A percentile compares a stretch with the other conserved stretches of the same genome.
These are phyloP conservation scores for Yponomeuta malinellus DNA, from an alignment of 2,888 invertebrate species.

Conservation along the genomic window DNA sequence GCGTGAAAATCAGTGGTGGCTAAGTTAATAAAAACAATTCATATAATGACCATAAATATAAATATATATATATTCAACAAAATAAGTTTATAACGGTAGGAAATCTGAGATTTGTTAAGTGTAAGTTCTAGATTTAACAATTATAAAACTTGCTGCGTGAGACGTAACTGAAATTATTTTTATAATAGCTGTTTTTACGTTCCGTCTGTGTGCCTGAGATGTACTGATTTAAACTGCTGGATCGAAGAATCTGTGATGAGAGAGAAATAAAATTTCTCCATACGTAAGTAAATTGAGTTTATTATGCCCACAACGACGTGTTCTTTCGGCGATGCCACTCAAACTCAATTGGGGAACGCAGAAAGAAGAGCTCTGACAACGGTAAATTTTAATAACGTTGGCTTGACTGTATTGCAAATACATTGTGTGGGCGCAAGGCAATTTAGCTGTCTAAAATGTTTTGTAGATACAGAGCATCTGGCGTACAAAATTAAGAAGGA, in stretches of 20 bases:
- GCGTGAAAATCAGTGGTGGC: no score
- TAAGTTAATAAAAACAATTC: no score
- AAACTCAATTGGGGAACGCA: not conserved
- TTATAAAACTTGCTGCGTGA: no score
- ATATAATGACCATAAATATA: no score
- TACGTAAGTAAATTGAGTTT: conserved; percentile 2
- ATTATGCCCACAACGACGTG: not conserved
- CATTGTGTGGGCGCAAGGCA: not conserved
- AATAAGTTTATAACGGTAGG: no score
- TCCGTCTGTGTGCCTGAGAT: not conserved
- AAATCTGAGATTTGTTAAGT: no score
- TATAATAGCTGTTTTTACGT: not conserved
- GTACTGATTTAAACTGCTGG: not conserved
- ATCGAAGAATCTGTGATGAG: not conserved
- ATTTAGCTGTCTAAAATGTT: no score
- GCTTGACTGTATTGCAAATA: not conserved
- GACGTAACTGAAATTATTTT: no score
- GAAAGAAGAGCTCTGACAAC: not conserved
- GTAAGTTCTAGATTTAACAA: no score
- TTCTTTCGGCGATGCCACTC: not conserved
- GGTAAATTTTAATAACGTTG: not conserved
- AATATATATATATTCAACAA: no score
- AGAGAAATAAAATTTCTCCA: not conserved
- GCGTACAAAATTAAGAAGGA: no score
- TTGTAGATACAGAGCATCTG: no score